Evolutionary conservation across 1,140 invertebrate species (phyloP).

Genomic region (Sweltsa coloradensis): DNA sequence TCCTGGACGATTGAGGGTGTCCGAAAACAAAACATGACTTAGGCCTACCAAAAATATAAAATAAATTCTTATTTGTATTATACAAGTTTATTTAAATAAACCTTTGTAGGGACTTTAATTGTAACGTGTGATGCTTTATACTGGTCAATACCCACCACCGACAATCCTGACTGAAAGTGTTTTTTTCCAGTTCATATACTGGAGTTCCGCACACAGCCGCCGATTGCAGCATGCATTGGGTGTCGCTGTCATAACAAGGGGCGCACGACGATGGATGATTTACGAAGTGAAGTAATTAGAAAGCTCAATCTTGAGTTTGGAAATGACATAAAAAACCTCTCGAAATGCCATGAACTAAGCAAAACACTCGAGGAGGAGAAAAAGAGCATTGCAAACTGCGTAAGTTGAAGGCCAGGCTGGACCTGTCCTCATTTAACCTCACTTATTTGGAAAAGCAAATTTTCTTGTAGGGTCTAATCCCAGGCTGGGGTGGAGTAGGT

Average conservation of each 20-base stretch:
- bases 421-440: neutral
- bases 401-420: conserved; percentile 21
- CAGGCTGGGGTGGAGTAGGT: too few species aligned
- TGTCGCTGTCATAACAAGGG: neutral
- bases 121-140: neutral
- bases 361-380: conserved; percentile 31
- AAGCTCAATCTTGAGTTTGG: conserved; percentile 38
- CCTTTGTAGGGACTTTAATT: neutral
- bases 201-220: neutral
- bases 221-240: neutral
- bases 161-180: neutral
- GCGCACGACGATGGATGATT: conserved; percentile 9
- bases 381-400: conserved; percentile 37
- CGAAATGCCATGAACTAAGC: conserved; percentile 27
- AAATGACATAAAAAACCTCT: conserved; percentile 34
- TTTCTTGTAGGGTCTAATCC: conserved; percentile 2
- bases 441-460: conserved; percentile 6
- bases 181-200: neutral
- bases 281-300: conserved; percentile 31
- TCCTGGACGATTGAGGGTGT: too few species aligned
- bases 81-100: too few species aligned
- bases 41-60: too few species aligned
- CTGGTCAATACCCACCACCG: neutral
- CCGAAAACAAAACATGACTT: too few species aligned
- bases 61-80: too few species aligned